Evolutionary conservation across 2,888 invertebrate genomes (phyloP).

Genomic region (Acrobasis repandana): DNA sequence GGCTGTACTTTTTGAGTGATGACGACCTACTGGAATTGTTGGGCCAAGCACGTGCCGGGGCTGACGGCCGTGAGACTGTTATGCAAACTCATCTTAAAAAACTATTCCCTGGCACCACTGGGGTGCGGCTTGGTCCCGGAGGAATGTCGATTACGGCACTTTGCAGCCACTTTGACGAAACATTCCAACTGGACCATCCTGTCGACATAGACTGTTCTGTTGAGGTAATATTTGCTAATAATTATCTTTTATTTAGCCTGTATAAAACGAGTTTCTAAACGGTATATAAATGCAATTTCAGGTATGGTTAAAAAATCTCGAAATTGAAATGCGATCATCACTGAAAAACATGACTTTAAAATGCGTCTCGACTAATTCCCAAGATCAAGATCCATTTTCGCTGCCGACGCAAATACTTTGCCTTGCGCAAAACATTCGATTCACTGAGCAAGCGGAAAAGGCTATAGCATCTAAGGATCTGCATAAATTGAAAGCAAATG

Average conservation of each 20-base stretch:
- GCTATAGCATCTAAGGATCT: constrained; percentile 87
- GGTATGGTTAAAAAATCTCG: constrained; percentile 90
- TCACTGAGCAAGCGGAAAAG: constrained; percentile 92
- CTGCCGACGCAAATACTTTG: constrained; percentile 91
- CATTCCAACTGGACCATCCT: constrained; percentile 85
- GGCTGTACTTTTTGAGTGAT: constrained; percentile 98
- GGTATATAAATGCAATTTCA: constrained; percentile 46
- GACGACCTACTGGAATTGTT: constrained; percentile 98
- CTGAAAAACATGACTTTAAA: constrained; percentile 86
- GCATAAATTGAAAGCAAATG: constrained; percentile 72
- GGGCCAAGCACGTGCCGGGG: constrained; percentile 92
- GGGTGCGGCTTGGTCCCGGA: constrained; percentile 86
- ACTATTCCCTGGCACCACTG: constrained; percentile 94
- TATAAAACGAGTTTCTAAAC: background rate
- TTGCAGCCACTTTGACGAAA: constrained; percentile 89
- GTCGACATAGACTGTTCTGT: constrained; percentile 89
- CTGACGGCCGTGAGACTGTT: constrained; percentile 85
- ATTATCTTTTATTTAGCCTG: background rate
- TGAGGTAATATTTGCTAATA: constrained; percentile 81
- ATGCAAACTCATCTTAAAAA: constrained; percentile 98
- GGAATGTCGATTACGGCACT: constrained; percentile 85
- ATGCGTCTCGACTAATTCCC: constrained; percentile 74
- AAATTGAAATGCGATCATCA: constrained; percentile 88
- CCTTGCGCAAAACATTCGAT: constrained; percentile 91
- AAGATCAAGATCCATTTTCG: constrained; percentile 75